Conservation (phyloP, 1,140 invertebrate genomes). For the Bradysia coprophila region DNA sequence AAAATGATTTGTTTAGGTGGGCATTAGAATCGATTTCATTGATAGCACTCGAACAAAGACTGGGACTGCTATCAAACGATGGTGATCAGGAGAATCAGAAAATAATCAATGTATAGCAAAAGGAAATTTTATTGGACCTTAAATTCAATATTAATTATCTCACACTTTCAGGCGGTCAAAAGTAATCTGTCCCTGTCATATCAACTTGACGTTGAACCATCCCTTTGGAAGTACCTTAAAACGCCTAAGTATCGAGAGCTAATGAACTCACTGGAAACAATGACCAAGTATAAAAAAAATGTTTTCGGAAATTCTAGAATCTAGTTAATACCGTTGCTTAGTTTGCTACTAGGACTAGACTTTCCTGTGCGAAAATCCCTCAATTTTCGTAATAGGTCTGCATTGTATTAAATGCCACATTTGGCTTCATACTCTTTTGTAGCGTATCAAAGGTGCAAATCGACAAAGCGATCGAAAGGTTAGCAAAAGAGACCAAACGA, state of each 20-base stretch:
- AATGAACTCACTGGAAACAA: slow-evolving; percentile 22
- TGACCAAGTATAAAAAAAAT: too few species aligned
- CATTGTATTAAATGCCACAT: too few species aligned
- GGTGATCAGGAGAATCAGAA: neutral
- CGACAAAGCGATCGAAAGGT: slow-evolving; percentile 12
- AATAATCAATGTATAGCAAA: neutral
- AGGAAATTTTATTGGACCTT: neutral
- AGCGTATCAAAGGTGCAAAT: too few species aligned
- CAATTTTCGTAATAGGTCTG: too few species aligned
- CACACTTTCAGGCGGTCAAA: slow-evolving; percentile 32
- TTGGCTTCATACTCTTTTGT: too few species aligned
- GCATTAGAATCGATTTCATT: slow-evolving; percentile 46
- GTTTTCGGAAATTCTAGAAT: too few species aligned
- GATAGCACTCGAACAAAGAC: slow-evolving; percentile 34
- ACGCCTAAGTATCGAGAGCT: slow-evolving; percentile 34
- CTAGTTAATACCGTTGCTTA: too few species aligned
- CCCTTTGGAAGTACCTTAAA: slow-evolving; percentile 37
- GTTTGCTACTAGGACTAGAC: too few species aligned
- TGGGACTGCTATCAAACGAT: slow-evolving; percentile 8
- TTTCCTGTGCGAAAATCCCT: too few species aligned
- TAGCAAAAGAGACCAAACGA: slow-evolving; percentile 7
- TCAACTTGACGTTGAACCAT: slow-evolving; percentile 37
- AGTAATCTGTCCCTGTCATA: slow-evolving; percentile 35
- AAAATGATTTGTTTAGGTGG: slow-evolving; percentile 45
- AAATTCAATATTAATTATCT: neutral